Base-by-base conservation (phyloP, 1,140 invertebrate species). In the Sarcophaga bullata region DNA sequence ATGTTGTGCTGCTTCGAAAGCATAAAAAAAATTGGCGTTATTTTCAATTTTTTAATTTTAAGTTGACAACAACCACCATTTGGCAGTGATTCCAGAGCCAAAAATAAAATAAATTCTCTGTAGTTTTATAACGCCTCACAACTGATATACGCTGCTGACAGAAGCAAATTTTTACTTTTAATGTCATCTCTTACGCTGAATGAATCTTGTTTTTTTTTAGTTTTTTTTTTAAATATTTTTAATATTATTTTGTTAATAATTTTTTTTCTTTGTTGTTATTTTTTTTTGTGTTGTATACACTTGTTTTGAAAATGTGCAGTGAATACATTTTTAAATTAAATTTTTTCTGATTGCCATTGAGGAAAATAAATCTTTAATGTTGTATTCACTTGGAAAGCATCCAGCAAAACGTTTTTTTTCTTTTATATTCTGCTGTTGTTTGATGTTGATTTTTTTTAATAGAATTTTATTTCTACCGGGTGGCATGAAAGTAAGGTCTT, bases 81-180 rank as follows among this genome's bases (percentile, higher is more conserved):
- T 68, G 62, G 62, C 19, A 19, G 62, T 25, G 13, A 58, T 25
- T 68, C 62, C 62, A 68, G 62, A 19, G 62, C 62, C 62, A 68
- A 68, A 68, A 68, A 68, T 68, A 68, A 68, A 68, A 68, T n/a
- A 25, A 19, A n/a, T 68, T 68, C 62, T 68, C 4, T 37, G 19
- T 9, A 68, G 19, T 9, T 68, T 17, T 68, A 19, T n/a, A 68
- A 37, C 25, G 25, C 4, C 4, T 37, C 25, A 1, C 25, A 37
- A 37, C n/a, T n/a, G n/a, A 37, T 4, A 4, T 37, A 2, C 25
- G 25, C 25, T 37, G 25, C 25, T 37, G 25, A 37, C 25, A 37
- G 25, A 37, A 37, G 25, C 25, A 37, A n/a, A 37, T 37, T 2
- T 2, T 37, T 37, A 37, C 25, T 58, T 13, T 58, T 58, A n/a